Evolutionary conservation across 2,113 vertebrate species (phyloP).

Genomic region (Piaya cayana): DNA sequence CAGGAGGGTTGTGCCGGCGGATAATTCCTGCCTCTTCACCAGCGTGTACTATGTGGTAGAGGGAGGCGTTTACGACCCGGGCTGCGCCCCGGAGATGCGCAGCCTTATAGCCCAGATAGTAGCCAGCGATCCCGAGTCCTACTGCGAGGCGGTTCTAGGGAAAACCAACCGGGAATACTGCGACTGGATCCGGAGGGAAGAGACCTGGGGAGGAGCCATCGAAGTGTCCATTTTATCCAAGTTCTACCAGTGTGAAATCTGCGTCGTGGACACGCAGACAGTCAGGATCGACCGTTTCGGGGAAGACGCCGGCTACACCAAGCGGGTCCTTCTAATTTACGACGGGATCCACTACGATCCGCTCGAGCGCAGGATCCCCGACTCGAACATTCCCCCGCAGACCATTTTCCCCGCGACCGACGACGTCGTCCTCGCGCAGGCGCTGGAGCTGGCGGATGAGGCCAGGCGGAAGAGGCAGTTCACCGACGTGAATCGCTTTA

Average conservation of each 20-base stretch:
- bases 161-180: slow-evolving; percentile 95
- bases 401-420: slow-evolving; percentile 91
- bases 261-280: slow-evolving; percentile 96
- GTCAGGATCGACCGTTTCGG: slow-evolving; percentile 95
- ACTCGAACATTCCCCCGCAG: slow-evolving; percentile 85
- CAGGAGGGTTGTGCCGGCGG: slow-evolving; percentile 88
- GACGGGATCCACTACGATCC: slow-evolving; percentile 98
- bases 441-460: slow-evolving; percentile 93
- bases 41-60: slow-evolving; percentile 95
- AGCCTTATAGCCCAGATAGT: slow-evolving; percentile 93
- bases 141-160: slow-evolving; percentile 91
- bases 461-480: slow-evolving; percentile 92
- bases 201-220: slow-evolving; percentile 97
- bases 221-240: slow-evolving; percentile 96
- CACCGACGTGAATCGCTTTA: slow-evolving; percentile 92
- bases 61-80: slow-evolving; percentile 89
- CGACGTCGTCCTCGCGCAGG: slow-evolving; percentile 90
- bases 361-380: slow-evolving; percentile 81
- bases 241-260: slow-evolving; percentile 97
- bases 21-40: slow-evolving; percentile 98
- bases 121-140: slow-evolving; percentile 86
- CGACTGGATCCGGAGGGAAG: slow-evolving; percentile 89
- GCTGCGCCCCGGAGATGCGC: slow-evolving; percentile 91
- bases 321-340: slow-evolving; percentile 93
- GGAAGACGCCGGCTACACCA: slow-evolving; percentile 91